Evolutionary conservation across 2,797 vertebrate genomes (phyloP).

Genomic region (Vireo griseus): DNA sequence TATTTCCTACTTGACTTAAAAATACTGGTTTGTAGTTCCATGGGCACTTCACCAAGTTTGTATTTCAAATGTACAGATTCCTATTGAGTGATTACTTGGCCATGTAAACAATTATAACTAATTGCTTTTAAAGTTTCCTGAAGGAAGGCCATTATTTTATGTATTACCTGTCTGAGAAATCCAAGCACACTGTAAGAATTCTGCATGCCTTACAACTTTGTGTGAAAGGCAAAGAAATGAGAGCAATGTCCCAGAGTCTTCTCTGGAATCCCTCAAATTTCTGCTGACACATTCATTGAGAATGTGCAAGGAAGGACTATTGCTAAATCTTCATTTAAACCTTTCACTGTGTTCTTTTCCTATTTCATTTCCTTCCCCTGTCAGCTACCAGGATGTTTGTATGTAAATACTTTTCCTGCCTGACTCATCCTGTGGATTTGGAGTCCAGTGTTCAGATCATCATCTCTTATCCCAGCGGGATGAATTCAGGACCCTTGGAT

Average conservation of each 20-base stretch:
- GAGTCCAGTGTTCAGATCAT: not conserved
- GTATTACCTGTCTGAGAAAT: not conserved
- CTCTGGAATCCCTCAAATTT: not conserved
- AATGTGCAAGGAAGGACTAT: not conserved
- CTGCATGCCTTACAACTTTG: not conserved
- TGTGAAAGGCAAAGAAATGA: not conserved
- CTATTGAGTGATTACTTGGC: not conserved
- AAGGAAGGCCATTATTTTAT: not conserved
- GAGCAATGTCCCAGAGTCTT: not conserved
- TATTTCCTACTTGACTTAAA: not conserved
- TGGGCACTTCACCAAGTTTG: not conserved
- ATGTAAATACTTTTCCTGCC: slow-evolving; percentile 32
- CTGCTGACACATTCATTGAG: not conserved
- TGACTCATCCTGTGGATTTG: not conserved
- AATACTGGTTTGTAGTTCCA: not conserved
- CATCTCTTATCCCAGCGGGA: not conserved
- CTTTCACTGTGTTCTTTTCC: not conserved
- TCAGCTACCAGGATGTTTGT: slow-evolving; percentile 34
- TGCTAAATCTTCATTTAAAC: slow-evolving; percentile 14
- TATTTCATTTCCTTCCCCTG: slow-evolving; percentile 33
- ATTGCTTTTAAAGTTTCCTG: not conserved
- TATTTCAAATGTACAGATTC: not conserved
- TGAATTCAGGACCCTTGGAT: not conserved
- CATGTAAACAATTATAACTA: not conserved
- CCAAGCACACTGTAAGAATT: fast-evolving